Evolutionary conservation across 2,888 invertebrate species (phyloP), one percentile per base, ranked within the genome.

Genomic region (Aplocera efformata): DNA sequence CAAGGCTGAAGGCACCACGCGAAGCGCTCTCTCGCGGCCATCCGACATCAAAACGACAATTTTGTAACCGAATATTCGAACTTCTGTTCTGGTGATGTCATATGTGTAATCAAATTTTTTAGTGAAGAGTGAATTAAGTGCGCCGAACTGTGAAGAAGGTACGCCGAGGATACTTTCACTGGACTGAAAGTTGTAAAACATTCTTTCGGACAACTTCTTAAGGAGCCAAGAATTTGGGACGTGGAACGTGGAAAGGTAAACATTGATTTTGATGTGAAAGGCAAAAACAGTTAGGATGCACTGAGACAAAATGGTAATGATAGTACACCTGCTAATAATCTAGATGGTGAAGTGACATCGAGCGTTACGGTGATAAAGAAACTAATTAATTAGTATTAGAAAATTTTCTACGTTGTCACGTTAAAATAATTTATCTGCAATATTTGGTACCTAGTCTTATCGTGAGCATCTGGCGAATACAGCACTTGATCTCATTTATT

Each of bases 121-220:
- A 34, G 39, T 36, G 40, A 58, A 59, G 47, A 62, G 54, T 67
- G 67, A 50, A 60, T 51, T 64, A 63, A 68, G 70, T 63, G 56
- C 59, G 58, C 54, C 66, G 72, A 76, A 73, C 45, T 53, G 47
- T 50, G 64, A 72, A 70, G 69, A 79, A 79, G 76, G 79, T 77
- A 73, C 67, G 59, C 86, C 85, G 82, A 84, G 78, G 77, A 78
- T 79, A 86, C 86, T 88, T 88, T 88, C 86, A 88, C 86, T 88
- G 81, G 86, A 78, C 75, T 88, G 86, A 88, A 88, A 88, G 86
- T 88, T 75, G 66, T 69, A 69, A 67, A 79, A 78, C 65, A 80
- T 76, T 82, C 79, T 79, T 81, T 79, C 85, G 86, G 85, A 78
- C 56, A 66, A 73, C 79, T 81, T 82, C 85, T 75, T 72, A 66